Percentiles rank a stretch among this genome's conserved stretches.
Evolutionary conservation across 2,888 invertebrate genomes (phyloP).

Genomic region (Pocota personata): DNA sequence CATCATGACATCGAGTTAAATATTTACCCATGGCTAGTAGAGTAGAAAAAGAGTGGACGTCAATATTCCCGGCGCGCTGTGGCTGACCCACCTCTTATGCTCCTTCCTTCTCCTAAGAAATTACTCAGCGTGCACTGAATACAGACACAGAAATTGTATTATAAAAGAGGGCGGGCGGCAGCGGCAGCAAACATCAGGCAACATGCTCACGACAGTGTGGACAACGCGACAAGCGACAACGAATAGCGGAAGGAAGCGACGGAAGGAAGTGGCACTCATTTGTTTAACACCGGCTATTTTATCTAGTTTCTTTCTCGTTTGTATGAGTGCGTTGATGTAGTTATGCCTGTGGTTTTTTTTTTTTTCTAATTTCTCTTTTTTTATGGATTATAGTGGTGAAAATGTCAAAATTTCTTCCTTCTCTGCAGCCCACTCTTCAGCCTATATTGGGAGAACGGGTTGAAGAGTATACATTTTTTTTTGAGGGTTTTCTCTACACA

Average conservation of each 20-base stretch:
- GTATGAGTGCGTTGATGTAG: neutral
- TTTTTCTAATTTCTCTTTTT: neutral
- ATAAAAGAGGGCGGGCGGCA: neutral
- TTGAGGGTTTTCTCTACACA: slow-evolving; percentile 16
- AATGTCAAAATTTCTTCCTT: slow-evolving; percentile 47
- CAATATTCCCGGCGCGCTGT: slow-evolving; percentile 41
- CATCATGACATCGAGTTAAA: slow-evolving; percentile 47
- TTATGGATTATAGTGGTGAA: slow-evolving; percentile 46
- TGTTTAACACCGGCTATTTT: slow-evolving; percentile 69
- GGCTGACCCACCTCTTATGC: slow-evolving; percentile 8
- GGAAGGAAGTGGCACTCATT: slow-evolving; percentile 73
- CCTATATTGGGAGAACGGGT: neutral
- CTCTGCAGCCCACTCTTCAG: neutral
- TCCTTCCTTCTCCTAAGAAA: slow-evolving; percentile 21
- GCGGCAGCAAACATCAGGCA: slow-evolving; percentile 35
- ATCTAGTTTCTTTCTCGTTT: slow-evolving; percentile 41
- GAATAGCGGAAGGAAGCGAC: slow-evolving; percentile 66
- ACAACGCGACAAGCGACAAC: slow-evolving; percentile 31
- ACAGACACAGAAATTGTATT: slow-evolving; percentile 41
- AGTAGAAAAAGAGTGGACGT: slow-evolving; percentile 41
- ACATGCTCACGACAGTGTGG: slow-evolving; percentile 13
- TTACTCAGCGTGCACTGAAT: slow-evolving; percentile 33
- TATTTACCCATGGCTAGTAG: slow-evolving; percentile 61
- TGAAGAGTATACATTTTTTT: neutral
- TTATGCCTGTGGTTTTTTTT: neutral